phyloP scores from a whole-genome alignment of 2,113 vertebrate genomes.

The Xenopus tropicalis region UCB_Xtro_10.0 CM004443.2:164227501-164228000 shows the following conservation, averaged over 20 bases:
- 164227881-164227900: slow-evolving; percentile 55
- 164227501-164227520: slow-evolving; percentile 37
- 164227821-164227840: slow-evolving; percentile 24
- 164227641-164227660: not conserved
- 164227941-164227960: slow-evolving; percentile 27
- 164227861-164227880: not conserved
- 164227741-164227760: not conserved
- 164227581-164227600: slow-evolving; percentile 5
- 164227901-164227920: slow-evolving; percentile 50
- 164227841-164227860: slow-evolving; percentile 17
- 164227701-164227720: not conserved
- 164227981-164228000: not conserved
- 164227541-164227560: not conserved
- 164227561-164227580: not conserved
- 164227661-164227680: no score
- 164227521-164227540: slow-evolving; percentile 1
- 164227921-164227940: slow-evolving; percentile 18
- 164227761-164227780: not conserved
- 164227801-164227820: slow-evolving; percentile 23
- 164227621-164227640: not conserved
- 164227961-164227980: slow-evolving; percentile 16
- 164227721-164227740: not conserved
- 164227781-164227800: slow-evolving; percentile 13
- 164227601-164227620: not conserved
- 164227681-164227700: not conserved